phyloP scores from a whole-genome alignment of 2,797 vertebrate genomes.

The Spondyliosoma cantharus region DNA sequence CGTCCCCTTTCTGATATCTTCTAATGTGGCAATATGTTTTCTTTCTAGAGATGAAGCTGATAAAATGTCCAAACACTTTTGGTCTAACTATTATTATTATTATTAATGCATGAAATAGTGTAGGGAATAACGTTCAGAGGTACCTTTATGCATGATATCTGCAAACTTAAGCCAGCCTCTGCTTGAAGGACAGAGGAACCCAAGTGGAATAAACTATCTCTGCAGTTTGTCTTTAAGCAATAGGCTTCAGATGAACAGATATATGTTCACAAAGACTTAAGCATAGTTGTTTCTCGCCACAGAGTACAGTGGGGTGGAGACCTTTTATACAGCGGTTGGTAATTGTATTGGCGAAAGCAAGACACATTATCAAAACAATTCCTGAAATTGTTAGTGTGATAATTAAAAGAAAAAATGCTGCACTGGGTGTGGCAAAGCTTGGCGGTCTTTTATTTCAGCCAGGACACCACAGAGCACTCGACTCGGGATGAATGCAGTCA shows the following conservation, averaged over 20 bases:
- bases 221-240: slow-evolving; percentile 1
- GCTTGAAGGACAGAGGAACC: slow-evolving; percentile 19
- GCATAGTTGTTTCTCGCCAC: neutral
- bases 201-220: slow-evolving; percentile 12
- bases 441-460: slow-evolving; percentile 5
- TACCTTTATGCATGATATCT: neutral
- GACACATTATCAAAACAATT: slow-evolving; percentile 28
- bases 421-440: slow-evolving; percentile 38
- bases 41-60: neutral
- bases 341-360: slow-evolving; percentile 7
- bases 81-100: neutral
- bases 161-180: neutral
- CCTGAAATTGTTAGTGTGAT: slow-evolving; percentile 35
- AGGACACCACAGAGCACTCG: slow-evolving; percentile 4
- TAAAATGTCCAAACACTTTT: too few relatives aligned
- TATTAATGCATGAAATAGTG: slow-evolving; percentile 3
- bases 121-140: neutral
- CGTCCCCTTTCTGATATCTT: neutral
- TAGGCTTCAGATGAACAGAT: slow-evolving; percentile 16
- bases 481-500: slow-evolving; percentile 31
- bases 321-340: slow-evolving; percentile 2
- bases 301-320: slow-evolving; percentile 11
- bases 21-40: neutral
- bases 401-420: slow-evolving; percentile 38
- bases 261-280: neutral